Conservation (phyloP, 2,113 vertebrate genomes). For the Eulemur macaco region DNA sequence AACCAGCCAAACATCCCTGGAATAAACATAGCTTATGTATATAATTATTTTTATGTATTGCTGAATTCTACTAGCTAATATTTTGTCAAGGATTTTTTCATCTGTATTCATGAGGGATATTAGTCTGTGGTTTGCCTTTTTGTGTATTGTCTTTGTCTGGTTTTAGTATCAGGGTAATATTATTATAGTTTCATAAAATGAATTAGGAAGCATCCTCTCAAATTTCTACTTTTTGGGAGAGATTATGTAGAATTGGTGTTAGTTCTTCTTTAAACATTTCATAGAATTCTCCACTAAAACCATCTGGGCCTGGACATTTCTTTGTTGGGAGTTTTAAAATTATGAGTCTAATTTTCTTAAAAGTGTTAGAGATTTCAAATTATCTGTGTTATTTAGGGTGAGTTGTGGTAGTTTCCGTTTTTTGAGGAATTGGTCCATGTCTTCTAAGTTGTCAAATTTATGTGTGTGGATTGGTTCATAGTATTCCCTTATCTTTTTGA, state of each 20-base stretch:
- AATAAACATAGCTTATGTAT: background rate
- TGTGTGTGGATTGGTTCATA: background rate
- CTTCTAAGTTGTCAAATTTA: background rate
- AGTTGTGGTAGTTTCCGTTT: background rate
- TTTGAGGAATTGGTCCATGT: background rate
- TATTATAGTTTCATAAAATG: background rate
- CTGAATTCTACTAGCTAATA: background rate
- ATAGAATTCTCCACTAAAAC: background rate
- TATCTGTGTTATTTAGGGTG: background rate
- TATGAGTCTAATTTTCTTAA: background rate
- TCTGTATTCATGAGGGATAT: background rate
- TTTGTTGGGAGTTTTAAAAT: background rate
- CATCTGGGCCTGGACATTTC: background rate
- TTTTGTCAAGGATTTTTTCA: background rate
- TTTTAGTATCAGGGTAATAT: background rate
- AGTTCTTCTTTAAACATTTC: background rate
- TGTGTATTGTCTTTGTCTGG: background rate
- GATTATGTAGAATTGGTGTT: background rate
- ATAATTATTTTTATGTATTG: background rate
- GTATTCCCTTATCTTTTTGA: background rate
- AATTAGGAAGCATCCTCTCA: background rate
- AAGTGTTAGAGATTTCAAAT: background rate
- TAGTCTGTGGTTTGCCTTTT: background rate
- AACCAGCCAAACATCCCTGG: background rate
- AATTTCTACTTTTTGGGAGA: background rate